Percentiles rank a stretch among this genome's conserved stretches.
Evolutionary conservation across 2,113 vertebrate genomes (phyloP).

Genomic region (Columba livia): DNA sequence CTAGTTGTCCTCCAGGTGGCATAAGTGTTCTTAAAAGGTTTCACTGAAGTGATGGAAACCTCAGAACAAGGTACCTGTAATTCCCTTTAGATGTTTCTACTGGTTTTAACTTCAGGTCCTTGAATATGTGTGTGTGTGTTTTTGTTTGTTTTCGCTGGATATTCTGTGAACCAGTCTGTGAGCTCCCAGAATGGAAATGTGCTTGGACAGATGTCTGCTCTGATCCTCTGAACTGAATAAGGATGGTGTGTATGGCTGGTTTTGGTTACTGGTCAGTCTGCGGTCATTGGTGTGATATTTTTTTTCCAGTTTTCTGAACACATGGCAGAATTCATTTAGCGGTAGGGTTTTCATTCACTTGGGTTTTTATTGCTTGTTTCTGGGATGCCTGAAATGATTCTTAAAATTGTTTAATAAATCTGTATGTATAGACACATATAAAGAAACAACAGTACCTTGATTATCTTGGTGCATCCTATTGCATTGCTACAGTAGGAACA

Average conservation of each 20-base stretch:
- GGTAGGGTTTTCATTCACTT: not conserved
- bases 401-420: not conserved
- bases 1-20: not conserved
- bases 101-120: not conserved
- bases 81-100: not conserved
- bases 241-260: too few relatives aligned
- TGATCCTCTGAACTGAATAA: not conserved
- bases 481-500: not conserved
- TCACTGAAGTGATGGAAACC: not conserved
- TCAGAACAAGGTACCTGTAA: accelerated
- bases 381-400: not conserved
- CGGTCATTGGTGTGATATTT: not conserved
- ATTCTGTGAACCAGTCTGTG: not conserved
- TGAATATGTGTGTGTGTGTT: not conserved
- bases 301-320: not conserved
- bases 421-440: not conserved
- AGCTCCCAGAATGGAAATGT: not conserved
- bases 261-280: not conserved
- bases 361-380: not conserved
- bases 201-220: not conserved
- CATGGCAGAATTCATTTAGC: not conserved
- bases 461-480: not conserved
- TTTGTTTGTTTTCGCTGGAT: not conserved
- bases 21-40: not conserved
- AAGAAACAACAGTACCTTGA: not conserved